A percentile compares a stretch with the other conserved stretches of the same genome.
phyloP scores from a whole-genome alignment of 1,140 invertebrate genomes.

The Sweltsa coloradensis region DNA sequence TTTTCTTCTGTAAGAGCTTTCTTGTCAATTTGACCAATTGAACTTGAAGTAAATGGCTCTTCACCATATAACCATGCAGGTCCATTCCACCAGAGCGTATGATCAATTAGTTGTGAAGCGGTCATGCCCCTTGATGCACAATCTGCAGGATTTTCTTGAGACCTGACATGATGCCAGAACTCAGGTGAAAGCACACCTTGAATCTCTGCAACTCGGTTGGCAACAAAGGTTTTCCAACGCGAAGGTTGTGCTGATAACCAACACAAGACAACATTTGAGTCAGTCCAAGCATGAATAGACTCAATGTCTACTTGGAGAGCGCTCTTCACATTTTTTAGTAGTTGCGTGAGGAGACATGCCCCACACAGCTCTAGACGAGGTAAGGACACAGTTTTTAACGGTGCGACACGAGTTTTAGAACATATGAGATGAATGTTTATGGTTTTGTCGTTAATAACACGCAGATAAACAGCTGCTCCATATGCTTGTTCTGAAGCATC shows the following conservation, averaged over 20 bases:
- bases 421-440: neutral
- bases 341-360: neutral
- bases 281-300: slow-evolving; percentile 16
- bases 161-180: neutral
- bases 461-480: slow-evolving; percentile 28
- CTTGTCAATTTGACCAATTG: no score
- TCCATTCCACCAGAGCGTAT: no score
- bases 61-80: no score
- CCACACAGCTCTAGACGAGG: slow-evolving; percentile 1
- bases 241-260: slow-evolving; percentile 24
- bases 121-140: no score
- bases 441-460: neutral
- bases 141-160: slow-evolving; percentile 2
- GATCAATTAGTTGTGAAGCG: no score
- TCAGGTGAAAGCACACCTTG: slow-evolving; percentile 7
- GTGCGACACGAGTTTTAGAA: slow-evolving; percentile 1
- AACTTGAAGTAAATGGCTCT: no score
- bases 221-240: slow-evolving; percentile 27
- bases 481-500: slow-evolving; percentile 28
- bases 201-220: slow-evolving; percentile 27
- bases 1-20: no score
- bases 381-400: slow-evolving; percentile 1
- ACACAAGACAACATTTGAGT: slow-evolving; percentile 27
- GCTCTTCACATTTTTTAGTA: neutral
- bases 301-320: neutral